A percentile compares a stretch with the other conserved stretches of the same genome.
These are phyloP conservation scores for Danaus chrysippus DNA, from an alignment of 2,888 invertebrate species.

Conservation along the genomic window DNA sequence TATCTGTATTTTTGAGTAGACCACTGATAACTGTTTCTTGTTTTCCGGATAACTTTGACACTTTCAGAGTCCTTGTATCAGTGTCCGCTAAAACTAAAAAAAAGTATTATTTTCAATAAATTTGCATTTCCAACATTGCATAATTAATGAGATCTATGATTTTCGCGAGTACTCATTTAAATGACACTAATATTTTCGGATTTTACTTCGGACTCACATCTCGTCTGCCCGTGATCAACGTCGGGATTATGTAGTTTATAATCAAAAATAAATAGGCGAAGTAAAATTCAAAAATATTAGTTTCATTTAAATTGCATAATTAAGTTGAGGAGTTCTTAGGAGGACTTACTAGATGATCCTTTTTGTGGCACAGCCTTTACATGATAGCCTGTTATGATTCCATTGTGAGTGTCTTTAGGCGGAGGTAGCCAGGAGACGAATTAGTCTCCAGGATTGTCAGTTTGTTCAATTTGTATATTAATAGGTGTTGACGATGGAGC, in stretches of 20 bases:
- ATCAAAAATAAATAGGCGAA: too few species aligned
- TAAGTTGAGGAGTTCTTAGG: background rate
- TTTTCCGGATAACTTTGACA: constrained; percentile 57
- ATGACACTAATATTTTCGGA: too few species aligned
- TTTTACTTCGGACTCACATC: too few species aligned
- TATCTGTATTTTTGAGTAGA: constrained; percentile 80
- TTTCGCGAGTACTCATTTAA: too few species aligned
- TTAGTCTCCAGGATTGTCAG: constrained; percentile 66
- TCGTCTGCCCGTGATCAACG: too few species aligned
- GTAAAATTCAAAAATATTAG: too few species aligned
- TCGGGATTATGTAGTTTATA: too few species aligned
- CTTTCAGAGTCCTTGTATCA: constrained; percentile 61
- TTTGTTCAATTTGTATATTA: constrained; percentile 62
- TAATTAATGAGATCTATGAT: too few species aligned
- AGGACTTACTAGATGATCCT: constrained; percentile 46
- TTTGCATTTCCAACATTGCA: background rate
- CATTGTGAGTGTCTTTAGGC: constrained; percentile 62
- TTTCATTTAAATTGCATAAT: background rate
- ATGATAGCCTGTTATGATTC: constrained; percentile 64
- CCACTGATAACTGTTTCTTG: constrained; percentile 65
- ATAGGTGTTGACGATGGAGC: constrained; percentile 67
- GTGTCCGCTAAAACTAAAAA: constrained; percentile 53
- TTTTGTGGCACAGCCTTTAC: constrained; percentile 66
- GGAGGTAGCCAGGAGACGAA: constrained; percentile 65
- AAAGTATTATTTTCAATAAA: background rate